Evolutionary conservation across 2,797 vertebrate genomes (phyloP), one percentile per base, ranked within the genome.

Genomic region (Galaxias olidus): DNA sequence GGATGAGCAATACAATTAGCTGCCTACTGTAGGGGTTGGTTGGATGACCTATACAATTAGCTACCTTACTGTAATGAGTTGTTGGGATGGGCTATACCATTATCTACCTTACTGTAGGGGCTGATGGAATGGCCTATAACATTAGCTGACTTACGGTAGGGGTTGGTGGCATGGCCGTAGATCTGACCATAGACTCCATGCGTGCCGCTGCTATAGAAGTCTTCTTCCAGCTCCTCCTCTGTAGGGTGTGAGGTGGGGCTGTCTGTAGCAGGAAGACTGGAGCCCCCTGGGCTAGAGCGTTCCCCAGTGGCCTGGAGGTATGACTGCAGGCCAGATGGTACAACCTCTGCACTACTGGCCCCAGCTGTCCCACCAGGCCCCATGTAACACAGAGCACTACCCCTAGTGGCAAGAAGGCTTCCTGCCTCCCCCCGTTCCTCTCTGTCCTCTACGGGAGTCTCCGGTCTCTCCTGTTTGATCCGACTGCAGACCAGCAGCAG

Each of bases 231-330:
- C 73, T 98, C 97, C 0, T 99, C 97, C 72, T 98, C 96, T 11
- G 96, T 96, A 0, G 95, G 95, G 74, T 97, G 97, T 14, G 97
- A 96, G 0, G 95, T 96, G 66, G 96, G 96, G 67, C 96, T 98
- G 89, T 98, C 97, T 0, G 96, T 96, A 71, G 94, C 91, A 15
- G 95, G 96, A 52, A 98, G 90, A 79, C 96, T 98, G 87, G 95
- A 96, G 69, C 94, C 93, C 0, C 94, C 92, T 0, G 97, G 97
- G 80, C 96, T 98, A 43, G 94, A 95, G 80, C 95, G 92, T 52
- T 95, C 96, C 46, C 94, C 94, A 59, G 91, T 90, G 0, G 92
- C 76, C 75, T 95, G 91, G 76, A 93, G 91, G 52, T 93, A 93
- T 69, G 94, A 93, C 83, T 96, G 94, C 77, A 95, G 85, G 15